Percentiles rank a stretch among this genome's conserved stretches.
Evolutionary conservation across 2,113 vertebrate genomes (phyloP).

Genomic region (Eptatretus burgeri): DNA sequence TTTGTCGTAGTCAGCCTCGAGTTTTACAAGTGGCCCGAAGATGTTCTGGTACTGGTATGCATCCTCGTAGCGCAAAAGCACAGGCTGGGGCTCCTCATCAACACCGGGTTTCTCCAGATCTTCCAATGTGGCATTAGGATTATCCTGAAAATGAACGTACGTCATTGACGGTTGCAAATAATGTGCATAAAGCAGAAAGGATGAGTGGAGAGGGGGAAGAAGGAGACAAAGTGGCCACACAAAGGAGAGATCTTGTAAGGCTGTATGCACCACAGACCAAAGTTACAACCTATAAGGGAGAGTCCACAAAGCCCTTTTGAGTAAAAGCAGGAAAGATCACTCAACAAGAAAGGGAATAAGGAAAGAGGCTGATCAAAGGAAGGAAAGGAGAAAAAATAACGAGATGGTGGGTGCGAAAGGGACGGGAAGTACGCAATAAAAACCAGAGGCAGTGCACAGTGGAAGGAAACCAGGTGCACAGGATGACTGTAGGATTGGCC

Average conservation of each 20-base stretch:
- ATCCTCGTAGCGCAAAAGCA: conserved; percentile 74
- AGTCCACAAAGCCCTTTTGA: not conserved
- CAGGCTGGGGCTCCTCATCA: conserved; percentile 85
- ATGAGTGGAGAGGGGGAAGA: not conserved
- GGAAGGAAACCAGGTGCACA: too few relatives aligned
- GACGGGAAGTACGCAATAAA: too few relatives aligned
- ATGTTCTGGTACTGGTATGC: conserved; percentile 99
- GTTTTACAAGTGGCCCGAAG: conserved; percentile 82
- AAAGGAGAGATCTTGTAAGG: not conserved
- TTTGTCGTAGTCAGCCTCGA: conserved; percentile 94
- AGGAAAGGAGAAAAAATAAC: too few relatives aligned
- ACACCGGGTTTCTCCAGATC: conserved; percentile 90
- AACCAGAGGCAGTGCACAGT: too few relatives aligned
- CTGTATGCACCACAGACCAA: too few relatives aligned
- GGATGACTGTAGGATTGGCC: too few relatives aligned
- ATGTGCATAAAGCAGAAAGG: not conserved
- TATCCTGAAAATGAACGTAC: conserved; percentile 29
- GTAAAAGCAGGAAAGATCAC: not conserved
- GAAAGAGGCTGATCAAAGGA: too few relatives aligned
- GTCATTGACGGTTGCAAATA: too few relatives aligned
- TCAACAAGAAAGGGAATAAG: not conserved
- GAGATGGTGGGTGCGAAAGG: too few relatives aligned
- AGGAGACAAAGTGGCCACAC: not conserved
- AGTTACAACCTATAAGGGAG: not conserved
- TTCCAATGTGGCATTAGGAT: conserved; percentile 70